Evolutionary conservation across 1,140 invertebrate genomes (phyloP).

Genomic region (Eubasilissa regina): DNA sequence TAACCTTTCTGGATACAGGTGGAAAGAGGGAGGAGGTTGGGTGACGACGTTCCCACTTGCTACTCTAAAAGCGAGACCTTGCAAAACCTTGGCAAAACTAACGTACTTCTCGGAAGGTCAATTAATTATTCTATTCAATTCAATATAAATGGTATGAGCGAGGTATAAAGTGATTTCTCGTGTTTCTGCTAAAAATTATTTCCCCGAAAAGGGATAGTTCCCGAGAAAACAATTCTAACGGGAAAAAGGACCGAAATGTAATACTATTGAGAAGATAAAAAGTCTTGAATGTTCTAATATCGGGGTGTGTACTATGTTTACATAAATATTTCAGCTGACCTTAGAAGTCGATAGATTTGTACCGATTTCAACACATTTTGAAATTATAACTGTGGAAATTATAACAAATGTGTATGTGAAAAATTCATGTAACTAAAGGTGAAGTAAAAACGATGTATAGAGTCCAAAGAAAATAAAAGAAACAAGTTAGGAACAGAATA

Average conservation of each 20-base stretch:
- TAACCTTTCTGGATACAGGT: neutral
- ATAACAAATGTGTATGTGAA: no score
- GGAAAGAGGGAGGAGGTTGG: neutral
- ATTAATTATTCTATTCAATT: constrained; percentile 14
- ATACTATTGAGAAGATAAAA: neutral
- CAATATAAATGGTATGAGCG: constrained; percentile 12
- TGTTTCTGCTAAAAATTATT: constrained; percentile 6
- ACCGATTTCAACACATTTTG: no score
- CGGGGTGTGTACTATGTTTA: no score
- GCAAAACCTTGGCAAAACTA: neutral
- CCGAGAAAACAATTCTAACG: neutral
- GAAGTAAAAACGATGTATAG: no score
- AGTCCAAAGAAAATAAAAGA: no score
- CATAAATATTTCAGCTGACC: no score
- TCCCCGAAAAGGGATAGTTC: neutral
- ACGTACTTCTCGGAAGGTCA: constrained; percentile 15
- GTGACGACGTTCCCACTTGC: no score
- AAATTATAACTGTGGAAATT: no score
- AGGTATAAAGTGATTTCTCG: constrained; percentile 17
- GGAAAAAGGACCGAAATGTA: neutral
- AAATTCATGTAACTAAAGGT: no score
- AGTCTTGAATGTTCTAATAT: neutral
- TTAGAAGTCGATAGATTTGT: no score
- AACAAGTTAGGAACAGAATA: no score
- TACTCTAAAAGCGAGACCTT: neutral